phyloP scores from a whole-genome alignment of 2,113 vertebrate species.

The Tychaedon coryphoeus region DNA sequence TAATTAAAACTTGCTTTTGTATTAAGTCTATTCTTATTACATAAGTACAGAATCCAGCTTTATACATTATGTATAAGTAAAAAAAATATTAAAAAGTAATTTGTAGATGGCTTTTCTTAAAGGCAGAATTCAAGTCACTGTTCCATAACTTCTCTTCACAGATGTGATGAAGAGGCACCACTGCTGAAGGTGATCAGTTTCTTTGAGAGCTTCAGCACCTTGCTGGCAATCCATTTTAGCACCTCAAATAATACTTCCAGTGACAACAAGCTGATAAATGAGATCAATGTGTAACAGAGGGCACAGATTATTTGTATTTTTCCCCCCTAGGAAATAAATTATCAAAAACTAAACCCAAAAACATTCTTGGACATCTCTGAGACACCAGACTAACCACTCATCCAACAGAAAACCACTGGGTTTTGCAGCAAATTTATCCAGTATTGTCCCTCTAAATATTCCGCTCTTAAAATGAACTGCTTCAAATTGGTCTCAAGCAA shows the following conservation, averaged over 20 bases:
- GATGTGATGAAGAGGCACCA: not conserved
- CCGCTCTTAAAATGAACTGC: not conserved
- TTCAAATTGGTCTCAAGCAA: not conserved
- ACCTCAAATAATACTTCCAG: not conserved
- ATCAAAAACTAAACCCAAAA: not conserved
- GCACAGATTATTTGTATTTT: not conserved
- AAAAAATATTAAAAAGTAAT: not conserved
- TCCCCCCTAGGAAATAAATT: not conserved
- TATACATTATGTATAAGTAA: not conserved
- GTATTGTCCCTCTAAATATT: not conserved
- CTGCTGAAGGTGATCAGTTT: not conserved
- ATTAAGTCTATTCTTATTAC: conserved; percentile 38
- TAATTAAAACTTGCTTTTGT: conserved; percentile 45
- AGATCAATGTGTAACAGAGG: not conserved
- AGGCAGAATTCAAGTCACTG: not conserved
- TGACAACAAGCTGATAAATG: not conserved
- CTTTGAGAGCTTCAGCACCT: not conserved
- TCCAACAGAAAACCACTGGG: not conserved
- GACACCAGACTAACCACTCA: not conserved
- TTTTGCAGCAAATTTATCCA: not conserved
- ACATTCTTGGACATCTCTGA: not conserved
- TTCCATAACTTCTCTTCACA: not conserved
- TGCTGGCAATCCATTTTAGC: not conserved
- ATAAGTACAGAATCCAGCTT: not conserved
- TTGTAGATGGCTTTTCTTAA: not conserved